phyloP scores from a whole-genome alignment of 2,113 vertebrate species.

The Petrocephalus microphthalmus region DNA sequence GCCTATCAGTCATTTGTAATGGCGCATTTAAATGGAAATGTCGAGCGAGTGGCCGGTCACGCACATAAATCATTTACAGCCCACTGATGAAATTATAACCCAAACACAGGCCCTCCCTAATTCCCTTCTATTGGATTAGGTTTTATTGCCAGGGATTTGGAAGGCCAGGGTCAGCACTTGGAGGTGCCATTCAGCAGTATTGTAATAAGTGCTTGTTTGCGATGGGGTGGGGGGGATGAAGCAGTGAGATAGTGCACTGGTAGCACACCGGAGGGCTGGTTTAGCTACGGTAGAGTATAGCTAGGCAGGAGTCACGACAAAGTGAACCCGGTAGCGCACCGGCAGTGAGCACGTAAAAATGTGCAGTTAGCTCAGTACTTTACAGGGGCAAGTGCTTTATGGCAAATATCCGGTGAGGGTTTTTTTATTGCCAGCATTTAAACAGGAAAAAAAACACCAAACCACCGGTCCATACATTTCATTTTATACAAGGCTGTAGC shows the following conservation, averaged over 20 bases:
- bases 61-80: constrained; percentile 20
- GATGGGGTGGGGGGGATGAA: not conserved
- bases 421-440: not conserved
- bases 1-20: constrained; percentile 14
- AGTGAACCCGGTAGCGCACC: not conserved
- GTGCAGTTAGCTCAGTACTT: not conserved
- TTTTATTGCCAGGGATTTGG: constrained; percentile 18
- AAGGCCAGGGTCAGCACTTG: not conserved
- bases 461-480: not conserved
- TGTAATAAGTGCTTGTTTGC: constrained; percentile 10
- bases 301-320: not conserved
- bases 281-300: not conserved
- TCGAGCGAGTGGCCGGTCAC: not conserved
- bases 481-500: not conserved
- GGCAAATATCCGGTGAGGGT: not conserved
- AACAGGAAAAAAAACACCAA: not conserved
- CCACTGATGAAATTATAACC: constrained; percentile 13
- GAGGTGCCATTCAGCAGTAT: not conserved
- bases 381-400: not conserved
- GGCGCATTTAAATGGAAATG: constrained; percentile 15
- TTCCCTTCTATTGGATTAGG: constrained; percentile 19
- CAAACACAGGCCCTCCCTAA: constrained; percentile 11
- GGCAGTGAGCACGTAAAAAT: not conserved
- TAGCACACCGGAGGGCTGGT: not conserved
- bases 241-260: not conserved